These are phyloP conservation scores for Diadumene lineata DNA, from an alignment of 92 coral and sea anemone species.

Conservation along the genomic window DNA sequence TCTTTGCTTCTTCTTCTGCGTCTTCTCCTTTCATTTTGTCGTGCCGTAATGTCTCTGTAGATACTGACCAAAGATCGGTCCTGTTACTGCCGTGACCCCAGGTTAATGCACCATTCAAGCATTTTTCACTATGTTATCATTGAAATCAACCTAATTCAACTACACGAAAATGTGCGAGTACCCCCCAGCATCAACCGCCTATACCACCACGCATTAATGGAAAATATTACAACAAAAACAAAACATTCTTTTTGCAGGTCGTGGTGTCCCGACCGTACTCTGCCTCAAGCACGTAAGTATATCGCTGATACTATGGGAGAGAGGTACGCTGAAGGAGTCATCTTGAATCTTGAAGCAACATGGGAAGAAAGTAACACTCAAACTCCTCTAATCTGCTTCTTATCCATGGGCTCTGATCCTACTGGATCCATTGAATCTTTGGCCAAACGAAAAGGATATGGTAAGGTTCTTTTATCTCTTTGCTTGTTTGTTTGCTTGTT, in stretches of 20 bases:
- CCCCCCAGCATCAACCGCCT: too few species aligned
- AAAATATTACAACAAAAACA: neutral
- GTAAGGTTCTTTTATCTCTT: conserved; percentile 17
- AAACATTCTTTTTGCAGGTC: conserved; percentile 41
- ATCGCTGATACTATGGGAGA: conserved; percentile 89
- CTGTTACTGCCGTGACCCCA: too few species aligned
- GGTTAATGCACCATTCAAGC: too few species aligned
- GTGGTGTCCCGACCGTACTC: conserved; percentile 94
- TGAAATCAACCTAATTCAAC: too few species aligned
- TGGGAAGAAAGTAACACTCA: conserved; percentile 88
- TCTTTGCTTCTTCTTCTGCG: too few species aligned
- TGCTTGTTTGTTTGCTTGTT: neutral
- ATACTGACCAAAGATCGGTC: too few species aligned
- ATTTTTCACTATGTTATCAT: too few species aligned
- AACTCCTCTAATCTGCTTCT: conserved; percentile 84
- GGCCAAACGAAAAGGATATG: conserved; percentile 84
- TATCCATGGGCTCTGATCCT: conserved; percentile 93
- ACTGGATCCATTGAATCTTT: conserved; percentile 87
- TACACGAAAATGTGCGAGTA: too few species aligned
- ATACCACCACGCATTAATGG: too few species aligned
- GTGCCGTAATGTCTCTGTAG: too few species aligned
- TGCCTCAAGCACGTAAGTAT: conserved; percentile 87
- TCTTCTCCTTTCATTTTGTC: too few species aligned
- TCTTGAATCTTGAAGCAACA: conserved; percentile 85
- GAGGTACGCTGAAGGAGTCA: conserved; percentile 87